Evolutionary conservation across 2,888 invertebrate species (phyloP), one percentile per base, ranked within the genome.

Genomic region (Encarsia formosa): DNA sequence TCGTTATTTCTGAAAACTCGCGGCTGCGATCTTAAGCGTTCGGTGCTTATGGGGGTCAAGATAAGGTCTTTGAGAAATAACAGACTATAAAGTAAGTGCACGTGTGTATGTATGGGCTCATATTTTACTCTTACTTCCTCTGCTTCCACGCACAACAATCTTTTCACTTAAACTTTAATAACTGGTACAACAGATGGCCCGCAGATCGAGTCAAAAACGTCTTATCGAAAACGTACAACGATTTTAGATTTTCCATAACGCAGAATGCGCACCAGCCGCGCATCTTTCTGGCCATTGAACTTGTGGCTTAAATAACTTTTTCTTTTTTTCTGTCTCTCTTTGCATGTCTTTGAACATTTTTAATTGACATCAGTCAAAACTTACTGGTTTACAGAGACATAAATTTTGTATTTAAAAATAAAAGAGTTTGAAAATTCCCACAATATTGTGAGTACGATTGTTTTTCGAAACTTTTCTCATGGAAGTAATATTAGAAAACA

Each of bases 11-110:
- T n/a, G n/a, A n/a, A n/a, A n/a, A n/a, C n/a, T n/a, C n/a, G n/a
- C n/a, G n/a, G n/a, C n/a, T 46, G 42, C 22, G 45, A 43, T 40
- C 45, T 45, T 37, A 32, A 54, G 49, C 54, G 40, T 37, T 45
- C 45, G n/a, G 46, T 39, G 46, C 47, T 44, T 39, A 42, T 5
- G 19, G n/a, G n/a, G 43, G 20, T 13, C 56, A 61, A 65, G 69
- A 70, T 70, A 69, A 65, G 60, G 60, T 56, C 56, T 61, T 66
- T 70, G 69, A 70, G 69, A 70, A 65, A 65, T 64, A 68, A 65
- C 69, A 70, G 69, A 62, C 69, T 61, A 52, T n/a, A n/a, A n/a
- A n/a, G n/a, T n/a, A n/a, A n/a, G n/a, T n/a, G n/a, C n/a, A n/a
- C n/a, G n/a, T n/a, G n/a, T n/a, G n/a, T n/a, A n/a, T n/a, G n/a